These are phyloP conservation scores for Rhagologus leucostigma DNA, from an alignment of 2,113 vertebrate species.

Conservation along the genomic window DNA sequence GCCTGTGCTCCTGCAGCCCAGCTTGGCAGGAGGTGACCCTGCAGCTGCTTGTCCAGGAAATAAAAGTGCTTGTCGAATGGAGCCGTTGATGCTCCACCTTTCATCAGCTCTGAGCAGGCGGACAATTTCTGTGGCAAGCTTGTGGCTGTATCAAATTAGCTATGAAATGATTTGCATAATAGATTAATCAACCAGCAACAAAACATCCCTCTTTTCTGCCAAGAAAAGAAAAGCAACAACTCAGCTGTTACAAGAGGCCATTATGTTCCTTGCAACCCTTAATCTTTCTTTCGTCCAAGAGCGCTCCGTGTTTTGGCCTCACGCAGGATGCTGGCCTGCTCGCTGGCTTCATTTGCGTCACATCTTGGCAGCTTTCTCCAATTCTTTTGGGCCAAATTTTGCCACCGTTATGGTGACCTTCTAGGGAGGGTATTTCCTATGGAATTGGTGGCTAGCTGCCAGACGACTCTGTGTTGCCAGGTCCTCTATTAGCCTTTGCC, in stretches of 20 bases:
- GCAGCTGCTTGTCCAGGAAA: constrained; percentile 1
- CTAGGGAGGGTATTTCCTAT: constrained; percentile 60
- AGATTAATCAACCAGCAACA: constrained; percentile 55
- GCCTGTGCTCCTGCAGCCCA: not conserved
- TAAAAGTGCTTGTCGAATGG: not conserved
- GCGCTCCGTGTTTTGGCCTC: not conserved
- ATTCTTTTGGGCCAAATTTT: constrained; percentile 47
- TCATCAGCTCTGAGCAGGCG: not conserved
- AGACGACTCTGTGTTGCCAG: not conserved
- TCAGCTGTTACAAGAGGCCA: constrained; percentile 31
- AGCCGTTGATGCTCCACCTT: not conserved
- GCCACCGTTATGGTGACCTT: constrained; percentile 57
- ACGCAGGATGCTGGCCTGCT: constrained; percentile 38
- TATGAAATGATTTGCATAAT: constrained; percentile 57
- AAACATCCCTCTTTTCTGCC: constrained; percentile 27
- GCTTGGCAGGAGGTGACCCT: not conserved
- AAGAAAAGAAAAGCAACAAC: constrained; percentile 36
- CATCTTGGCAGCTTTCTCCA: constrained; percentile 11
- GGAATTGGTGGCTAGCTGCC: constrained; percentile 43
- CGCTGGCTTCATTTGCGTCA: not conserved
- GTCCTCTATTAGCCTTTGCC: not conserved
- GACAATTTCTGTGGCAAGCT: constrained; percentile 7
- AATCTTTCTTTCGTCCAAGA: constrained; percentile 23
- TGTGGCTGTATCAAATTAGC: constrained; percentile 43
- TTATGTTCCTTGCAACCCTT: constrained; percentile 50